These are phyloP conservation scores for Nebria ingens DNA, from an alignment of 1,140 invertebrate genomes.

Conservation along the genomic window DNA sequence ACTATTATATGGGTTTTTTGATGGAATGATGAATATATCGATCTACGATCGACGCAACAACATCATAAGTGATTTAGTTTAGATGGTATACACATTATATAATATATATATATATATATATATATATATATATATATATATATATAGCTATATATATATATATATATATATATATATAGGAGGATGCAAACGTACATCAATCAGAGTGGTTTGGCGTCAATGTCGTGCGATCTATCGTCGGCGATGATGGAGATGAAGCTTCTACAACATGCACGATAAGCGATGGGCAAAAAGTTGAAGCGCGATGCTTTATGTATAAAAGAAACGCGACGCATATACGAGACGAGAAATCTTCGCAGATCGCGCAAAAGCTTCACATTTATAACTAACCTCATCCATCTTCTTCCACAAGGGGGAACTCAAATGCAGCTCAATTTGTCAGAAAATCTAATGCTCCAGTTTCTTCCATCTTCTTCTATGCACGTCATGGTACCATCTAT, in stretches of 20 bases:
- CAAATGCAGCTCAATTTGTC: constrained; percentile 39
- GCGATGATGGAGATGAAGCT: constrained; percentile 32
- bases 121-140: too few species aligned
- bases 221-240: not conserved
- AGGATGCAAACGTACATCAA: constrained; percentile 29
- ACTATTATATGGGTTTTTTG: too few species aligned
- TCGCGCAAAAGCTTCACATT: constrained; percentile 38
- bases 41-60: too few species aligned
- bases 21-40: too few species aligned
- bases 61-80: too few species aligned
- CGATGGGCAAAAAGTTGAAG: constrained; percentile 26
- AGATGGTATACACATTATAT: too few species aligned
- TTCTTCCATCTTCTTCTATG: constrained; percentile 19
- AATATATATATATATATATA: too few species aligned
- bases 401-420: constrained; percentile 31
- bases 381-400: constrained; percentile 41
- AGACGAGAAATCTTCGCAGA: constrained; percentile 29
- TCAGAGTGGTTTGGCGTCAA: constrained; percentile 23
- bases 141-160: too few species aligned
- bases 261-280: constrained; percentile 34
- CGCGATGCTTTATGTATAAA: constrained; percentile 32
- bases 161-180: too few species aligned
- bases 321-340: constrained; percentile 30
- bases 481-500: constrained; percentile 5
- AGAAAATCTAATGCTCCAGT: constrained; percentile 36